These are phyloP conservation scores for Catharus minimus DNA, from an alignment of 2,113 vertebrate genomes.

Conservation along the genomic window DNA sequence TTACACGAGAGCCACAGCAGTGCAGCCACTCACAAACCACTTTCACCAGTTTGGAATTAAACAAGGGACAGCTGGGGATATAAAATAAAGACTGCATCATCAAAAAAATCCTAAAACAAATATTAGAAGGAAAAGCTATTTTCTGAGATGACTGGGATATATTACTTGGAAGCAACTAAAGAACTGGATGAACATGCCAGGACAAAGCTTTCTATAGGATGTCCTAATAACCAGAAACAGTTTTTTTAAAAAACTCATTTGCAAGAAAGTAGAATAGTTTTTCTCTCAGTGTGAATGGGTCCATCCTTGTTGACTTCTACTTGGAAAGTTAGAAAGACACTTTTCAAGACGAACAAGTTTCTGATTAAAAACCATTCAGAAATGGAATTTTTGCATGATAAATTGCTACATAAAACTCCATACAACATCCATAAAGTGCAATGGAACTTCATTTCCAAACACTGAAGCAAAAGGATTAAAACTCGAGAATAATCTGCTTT, in stretches of 20 bases:
- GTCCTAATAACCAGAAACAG: background rate
- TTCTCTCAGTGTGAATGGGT: background rate
- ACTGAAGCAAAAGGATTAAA: background rate
- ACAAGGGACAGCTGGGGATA: background rate
- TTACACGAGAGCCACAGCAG: accelerated
- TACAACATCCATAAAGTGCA: background rate
- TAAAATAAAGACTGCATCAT: background rate
- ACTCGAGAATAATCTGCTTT: background rate
- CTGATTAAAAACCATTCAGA: background rate
- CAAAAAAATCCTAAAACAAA: background rate
- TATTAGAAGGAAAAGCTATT: background rate
- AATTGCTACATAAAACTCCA: background rate
- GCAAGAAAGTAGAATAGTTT: background rate
- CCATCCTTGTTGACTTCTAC: background rate
- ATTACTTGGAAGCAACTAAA: background rate
- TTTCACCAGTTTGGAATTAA: background rate
- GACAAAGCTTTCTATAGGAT: background rate
- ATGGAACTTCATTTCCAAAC: background rate
- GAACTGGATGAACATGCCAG: background rate
- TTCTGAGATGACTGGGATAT: background rate
- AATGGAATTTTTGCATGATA: background rate
- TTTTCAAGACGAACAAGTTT: background rate
- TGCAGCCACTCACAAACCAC: background rate
- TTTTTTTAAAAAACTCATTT: background rate
- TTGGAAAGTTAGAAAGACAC: background rate